Evolutionary conservation across 2,113 vertebrate genomes (phyloP), one percentile per base, ranked within the genome.

Genomic region (Oenanthe melanoleuca): DNA sequence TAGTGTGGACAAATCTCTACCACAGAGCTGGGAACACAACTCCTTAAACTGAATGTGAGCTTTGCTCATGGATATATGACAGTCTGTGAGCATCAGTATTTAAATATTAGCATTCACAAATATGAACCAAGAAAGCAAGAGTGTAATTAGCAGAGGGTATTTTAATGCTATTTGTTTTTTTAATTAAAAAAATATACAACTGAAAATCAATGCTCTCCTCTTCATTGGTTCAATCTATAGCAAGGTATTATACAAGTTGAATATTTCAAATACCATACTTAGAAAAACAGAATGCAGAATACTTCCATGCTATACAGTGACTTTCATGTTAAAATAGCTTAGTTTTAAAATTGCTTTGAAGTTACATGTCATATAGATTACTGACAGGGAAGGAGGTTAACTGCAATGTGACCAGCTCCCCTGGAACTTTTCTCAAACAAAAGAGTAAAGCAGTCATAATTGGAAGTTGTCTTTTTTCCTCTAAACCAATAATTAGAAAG

Each of bases 401-500:
- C 89, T 93, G 80, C 53, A 88, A 29, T 88, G 82, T 89, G 49
- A 84, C 80, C 92, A 93, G 80, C 45, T 93, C 88, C 96, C 95
- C 86, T 92, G 40, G 80, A 97, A 96, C 75, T 50, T 86, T 87
- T 88, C 78, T 75, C 95, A 94, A 95, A 97, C 37, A 84, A 74
- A 75, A 86, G 53, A 88, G 55, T 92, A 96, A 97, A 97, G 96
- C 95, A 97, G 96, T 97, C 71, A 82, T 94, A 96, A 92, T 31
- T 94, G 86, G 90, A 97, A 96, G 66, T 95, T 95, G 88, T 70
- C 45, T 73, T 75, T 88, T 85, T 91, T 80, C 23, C 57, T 96
- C 96, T 92, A 97, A 97, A 96, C 93, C 94, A 98, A 92, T 96
- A 97, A 97, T 92, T 96, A 97, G 60, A 95, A 97, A 97, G 92